These are phyloP conservation scores for Pectinophora gossypiella DNA, from an alignment of 1,140 invertebrate species.

Conservation along the genomic window DNA sequence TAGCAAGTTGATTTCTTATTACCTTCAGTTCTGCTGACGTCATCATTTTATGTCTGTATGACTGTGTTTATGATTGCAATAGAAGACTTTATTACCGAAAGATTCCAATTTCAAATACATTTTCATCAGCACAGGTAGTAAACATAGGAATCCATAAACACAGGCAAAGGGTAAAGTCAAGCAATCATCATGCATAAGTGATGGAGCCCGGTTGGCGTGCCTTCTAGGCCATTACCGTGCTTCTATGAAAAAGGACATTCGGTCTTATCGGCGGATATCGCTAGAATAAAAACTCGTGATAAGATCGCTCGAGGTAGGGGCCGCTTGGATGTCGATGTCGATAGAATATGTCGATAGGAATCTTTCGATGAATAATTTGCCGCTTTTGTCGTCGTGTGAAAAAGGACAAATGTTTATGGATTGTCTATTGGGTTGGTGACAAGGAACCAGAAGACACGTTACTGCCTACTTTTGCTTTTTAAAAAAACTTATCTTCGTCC, in stretches of 20 bases:
- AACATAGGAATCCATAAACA: too few relatives aligned
- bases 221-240: constrained; percentile 9
- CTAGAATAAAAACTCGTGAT: constrained; percentile 15
- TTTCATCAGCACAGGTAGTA: too few relatives aligned
- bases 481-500: too few relatives aligned
- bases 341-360: not conserved
- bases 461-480: not conserved
- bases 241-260: constrained; percentile 19
- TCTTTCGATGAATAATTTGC: not conserved
- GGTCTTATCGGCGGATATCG: constrained; percentile 14
- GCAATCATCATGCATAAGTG: constrained; percentile 15
- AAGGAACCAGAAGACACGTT: not conserved
- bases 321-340: constrained; percentile 4
- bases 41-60: too few relatives aligned
- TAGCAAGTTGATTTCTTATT: too few relatives aligned
- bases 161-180: constrained; percentile 12
- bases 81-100: too few relatives aligned
- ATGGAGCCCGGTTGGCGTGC: constrained; percentile 9
- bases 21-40: too few relatives aligned
- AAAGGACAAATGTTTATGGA: not conserved
- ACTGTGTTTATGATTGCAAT: too few relatives aligned
- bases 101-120: too few relatives aligned
- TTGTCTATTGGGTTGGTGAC: not conserved
- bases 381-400: not conserved
- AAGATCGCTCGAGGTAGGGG: constrained; percentile 8